phyloP scores from a whole-genome alignment of 2,797 vertebrate species.

The Thunnus albacares region DNA sequence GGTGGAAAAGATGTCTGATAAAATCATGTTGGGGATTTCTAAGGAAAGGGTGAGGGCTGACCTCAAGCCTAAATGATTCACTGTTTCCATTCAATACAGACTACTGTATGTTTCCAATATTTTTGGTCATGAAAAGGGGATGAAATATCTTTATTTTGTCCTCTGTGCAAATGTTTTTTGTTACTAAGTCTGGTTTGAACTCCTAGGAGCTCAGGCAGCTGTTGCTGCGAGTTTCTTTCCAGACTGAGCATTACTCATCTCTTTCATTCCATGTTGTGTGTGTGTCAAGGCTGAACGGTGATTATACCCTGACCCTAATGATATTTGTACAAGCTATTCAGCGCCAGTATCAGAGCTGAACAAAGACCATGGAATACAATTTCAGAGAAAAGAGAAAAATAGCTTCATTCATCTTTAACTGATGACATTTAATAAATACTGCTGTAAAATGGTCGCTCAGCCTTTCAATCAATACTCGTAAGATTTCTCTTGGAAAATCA shows the following conservation, averaged over 20 bases:
- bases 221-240: slow-evolving; percentile 36
- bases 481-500: neutral
- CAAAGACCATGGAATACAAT: slow-evolving; percentile 5
- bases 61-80: slow-evolving; percentile 56
- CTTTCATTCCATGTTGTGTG: slow-evolving; percentile 45
- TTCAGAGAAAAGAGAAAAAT: neutral
- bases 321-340: slow-evolving; percentile 41
- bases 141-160: slow-evolving; percentile 49
- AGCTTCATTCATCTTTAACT: slow-evolving; percentile 6
- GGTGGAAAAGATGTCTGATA: slow-evolving; percentile 57
- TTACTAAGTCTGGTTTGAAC: slow-evolving; percentile 49
- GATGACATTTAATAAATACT: neutral
- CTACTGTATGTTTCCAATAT: slow-evolving; percentile 31
- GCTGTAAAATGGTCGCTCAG: neutral
- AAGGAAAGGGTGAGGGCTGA: slow-evolving; percentile 32
- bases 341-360: slow-evolving; percentile 2
- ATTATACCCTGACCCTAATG: slow-evolving; percentile 36
- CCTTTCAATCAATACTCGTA: neutral
- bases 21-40: slow-evolving; percentile 48
- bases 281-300: slow-evolving; percentile 31
- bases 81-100: slow-evolving; percentile 41
- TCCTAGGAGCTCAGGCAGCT: slow-evolving; percentile 47
- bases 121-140: slow-evolving; percentile 32
- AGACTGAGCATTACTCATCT: slow-evolving; percentile 60
- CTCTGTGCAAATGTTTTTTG: slow-evolving; percentile 36